These are phyloP conservation scores for Actinia equina DNA, from an alignment of 64 coral and sea anemone species.

Conservation along the genomic window DNA sequence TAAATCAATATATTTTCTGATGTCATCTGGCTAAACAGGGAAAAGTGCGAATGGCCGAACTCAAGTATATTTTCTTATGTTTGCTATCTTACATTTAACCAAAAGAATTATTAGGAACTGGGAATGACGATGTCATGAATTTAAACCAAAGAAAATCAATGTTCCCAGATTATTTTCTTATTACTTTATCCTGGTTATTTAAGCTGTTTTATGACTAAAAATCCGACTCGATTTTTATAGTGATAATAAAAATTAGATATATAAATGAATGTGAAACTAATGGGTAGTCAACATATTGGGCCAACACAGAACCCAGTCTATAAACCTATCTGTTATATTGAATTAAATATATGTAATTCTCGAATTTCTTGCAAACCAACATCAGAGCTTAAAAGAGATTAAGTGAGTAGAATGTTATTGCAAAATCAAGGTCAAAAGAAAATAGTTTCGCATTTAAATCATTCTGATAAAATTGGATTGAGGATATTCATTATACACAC, in stretches of 20 bases:
- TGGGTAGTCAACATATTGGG: neutral
- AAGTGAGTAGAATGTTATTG: neutral
- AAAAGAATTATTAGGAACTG: no score
- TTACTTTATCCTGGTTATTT: neutral
- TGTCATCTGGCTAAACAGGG: neutral
- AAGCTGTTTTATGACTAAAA: neutral
- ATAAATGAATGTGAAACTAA: neutral
- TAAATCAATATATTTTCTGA: neutral
- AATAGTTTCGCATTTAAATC: neutral
- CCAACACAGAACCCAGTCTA: neutral
- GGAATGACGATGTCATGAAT: neutral
- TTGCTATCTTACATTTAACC: no score
- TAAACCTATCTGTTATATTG: conserved; percentile 4
- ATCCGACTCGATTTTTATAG: neutral
- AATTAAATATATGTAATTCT: conserved; percentile 19
- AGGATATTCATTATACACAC: neutral
- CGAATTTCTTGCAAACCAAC: neutral
- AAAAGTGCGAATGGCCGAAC: neutral
- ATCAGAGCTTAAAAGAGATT: neutral
- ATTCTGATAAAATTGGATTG: neutral
- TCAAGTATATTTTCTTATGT: no score
- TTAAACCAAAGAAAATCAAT: neutral
- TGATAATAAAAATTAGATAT: neutral
- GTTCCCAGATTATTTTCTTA: neutral
- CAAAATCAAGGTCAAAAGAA: neutral